Percentiles rank a stretch among this genome's conserved stretches.
Conservation (phyloP, 2,797 vertebrate genomes). For the Poeciliopsis infans region DNA sequence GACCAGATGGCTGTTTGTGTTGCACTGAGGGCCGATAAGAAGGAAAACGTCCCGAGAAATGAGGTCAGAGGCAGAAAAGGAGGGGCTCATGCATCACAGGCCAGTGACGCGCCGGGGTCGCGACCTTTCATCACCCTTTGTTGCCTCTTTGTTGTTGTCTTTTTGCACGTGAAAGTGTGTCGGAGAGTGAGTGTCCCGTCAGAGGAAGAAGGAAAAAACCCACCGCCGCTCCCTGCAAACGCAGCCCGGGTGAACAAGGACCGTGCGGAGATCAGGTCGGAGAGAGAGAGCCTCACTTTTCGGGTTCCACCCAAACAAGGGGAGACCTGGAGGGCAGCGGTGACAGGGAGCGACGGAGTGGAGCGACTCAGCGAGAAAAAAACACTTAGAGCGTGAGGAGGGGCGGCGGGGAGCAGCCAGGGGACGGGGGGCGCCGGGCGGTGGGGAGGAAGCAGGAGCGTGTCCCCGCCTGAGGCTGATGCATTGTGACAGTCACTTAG, state of each 20-base stretch:
- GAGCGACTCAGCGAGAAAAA: constrained; percentile 73
- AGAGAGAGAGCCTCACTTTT: constrained; percentile 87
- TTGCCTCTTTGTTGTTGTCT: not conserved
- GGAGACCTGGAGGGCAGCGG: constrained; percentile 43
- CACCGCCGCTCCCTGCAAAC: constrained; percentile 23
- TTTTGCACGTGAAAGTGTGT: constrained; percentile 37
- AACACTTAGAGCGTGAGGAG: constrained; percentile 71
- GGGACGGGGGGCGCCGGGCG: constrained; percentile 59
- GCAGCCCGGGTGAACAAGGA: constrained; percentile 61
- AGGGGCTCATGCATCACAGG: constrained; percentile 87
- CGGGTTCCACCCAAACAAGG: constrained; percentile 83
- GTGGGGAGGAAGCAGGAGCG: constrained; percentile 47
- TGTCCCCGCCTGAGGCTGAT: constrained; percentile 85
- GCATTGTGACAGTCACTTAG: constrained; percentile 91
- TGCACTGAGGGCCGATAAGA: constrained; percentile 30
- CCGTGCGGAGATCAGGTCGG: constrained; percentile 85
- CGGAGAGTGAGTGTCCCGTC: constrained; percentile 51
- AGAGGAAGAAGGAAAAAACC: constrained; percentile 77
- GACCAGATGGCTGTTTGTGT: constrained; percentile 24
- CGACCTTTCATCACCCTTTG: constrained; percentile 12
- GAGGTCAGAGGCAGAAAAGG: constrained; percentile 69
- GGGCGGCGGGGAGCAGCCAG: constrained; percentile 59
- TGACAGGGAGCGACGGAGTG: constrained; percentile 63
- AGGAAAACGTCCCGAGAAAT: constrained; percentile 68
- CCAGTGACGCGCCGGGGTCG: constrained; percentile 80